Evolutionary conservation across 2,797 vertebrate genomes (phyloP).

Genomic region (Aphelocoma californica): DNA sequence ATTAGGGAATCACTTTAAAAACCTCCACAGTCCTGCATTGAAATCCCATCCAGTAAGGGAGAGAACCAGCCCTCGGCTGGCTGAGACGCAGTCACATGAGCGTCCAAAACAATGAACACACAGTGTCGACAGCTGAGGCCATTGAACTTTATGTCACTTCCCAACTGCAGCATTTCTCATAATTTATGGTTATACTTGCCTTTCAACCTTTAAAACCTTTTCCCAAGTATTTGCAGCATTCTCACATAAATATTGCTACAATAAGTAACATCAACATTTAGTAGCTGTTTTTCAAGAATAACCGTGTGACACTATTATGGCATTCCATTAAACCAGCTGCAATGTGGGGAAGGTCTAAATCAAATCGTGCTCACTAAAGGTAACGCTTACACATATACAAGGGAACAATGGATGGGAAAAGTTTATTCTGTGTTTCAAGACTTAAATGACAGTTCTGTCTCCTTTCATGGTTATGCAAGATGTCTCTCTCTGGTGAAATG

Average conservation of each 20-base stretch:
- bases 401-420: conserved; percentile 60
- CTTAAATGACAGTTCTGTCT: conserved; percentile 71
- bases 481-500: conserved; percentile 50
- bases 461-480: conserved; percentile 67
- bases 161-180: conserved; percentile 51
- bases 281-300: conserved; percentile 73
- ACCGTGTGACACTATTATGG: conserved; percentile 71
- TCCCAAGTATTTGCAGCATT: conserved; percentile 68
- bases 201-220: conserved; percentile 71
- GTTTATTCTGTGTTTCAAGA: conserved; percentile 67
- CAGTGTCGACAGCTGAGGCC: conserved; percentile 57
- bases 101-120: conserved; percentile 50
- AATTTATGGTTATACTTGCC: conserved; percentile 66
- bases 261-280: conserved; percentile 70
- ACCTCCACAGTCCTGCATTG: conserved; percentile 43
- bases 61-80: not conserved
- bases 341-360: conserved; percentile 54
- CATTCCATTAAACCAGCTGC: conserved; percentile 67
- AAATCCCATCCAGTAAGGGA: conserved; percentile 28
- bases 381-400: conserved; percentile 10
- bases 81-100: not conserved
- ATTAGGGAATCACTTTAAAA: conserved; percentile 38
- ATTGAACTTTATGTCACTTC: conserved; percentile 69
- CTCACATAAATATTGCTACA: conserved; percentile 72
- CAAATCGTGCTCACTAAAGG: conserved; percentile 45